Evolutionary conservation across 2,888 invertebrate species (phyloP), one percentile per base, ranked within the genome.

Genomic region (Craniophora ligustri): DNA sequence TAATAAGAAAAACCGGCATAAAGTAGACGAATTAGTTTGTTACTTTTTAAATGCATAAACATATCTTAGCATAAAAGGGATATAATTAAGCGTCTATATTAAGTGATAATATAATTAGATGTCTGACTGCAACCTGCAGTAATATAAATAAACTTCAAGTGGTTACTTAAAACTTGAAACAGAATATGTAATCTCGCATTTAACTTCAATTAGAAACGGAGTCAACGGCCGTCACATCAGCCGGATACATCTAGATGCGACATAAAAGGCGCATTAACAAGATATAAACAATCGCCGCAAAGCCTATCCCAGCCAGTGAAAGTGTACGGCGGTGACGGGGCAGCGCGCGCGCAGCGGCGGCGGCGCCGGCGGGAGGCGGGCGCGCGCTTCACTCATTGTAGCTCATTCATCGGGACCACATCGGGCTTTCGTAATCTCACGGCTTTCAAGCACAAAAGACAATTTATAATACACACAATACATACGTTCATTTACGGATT

Each of bases 181-280:
- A 71, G 58, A 54, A 59, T 63, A 60, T 50, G 58, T 62, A 65
- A 74, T 68, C 45, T 58, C 39, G 51, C 23, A 68, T 36, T 67
- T 65, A 62, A 51, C 59, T 41, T 73, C 74, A 78, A 81, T 83
- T 85, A 85, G 84, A 85, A 84, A 86, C 73, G 70, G 64, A 85
- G 87, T 84, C 85, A 87, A 84, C 79, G 85, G 81, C 85, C 87
- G 76, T 76, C 75, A 67, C 79, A 85, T 86, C 82, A 85, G 82
- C 82, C 88, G 88, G 88, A 89, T 86, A 86, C 81, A 86, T 86
- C 84, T 83, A 82, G 80, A 80, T 61, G 76, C 74, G 66, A 64
- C 65, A 81, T 79, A 84, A 83, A 84, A 86, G 80, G 75, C 73
- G 74, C 80, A 81, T 85, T 82, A 81, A 71, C 66, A 71, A 75